Conservation (phyloP, 2,797 vertebrate species). For the Tachyglossus aculeatus region DNA sequence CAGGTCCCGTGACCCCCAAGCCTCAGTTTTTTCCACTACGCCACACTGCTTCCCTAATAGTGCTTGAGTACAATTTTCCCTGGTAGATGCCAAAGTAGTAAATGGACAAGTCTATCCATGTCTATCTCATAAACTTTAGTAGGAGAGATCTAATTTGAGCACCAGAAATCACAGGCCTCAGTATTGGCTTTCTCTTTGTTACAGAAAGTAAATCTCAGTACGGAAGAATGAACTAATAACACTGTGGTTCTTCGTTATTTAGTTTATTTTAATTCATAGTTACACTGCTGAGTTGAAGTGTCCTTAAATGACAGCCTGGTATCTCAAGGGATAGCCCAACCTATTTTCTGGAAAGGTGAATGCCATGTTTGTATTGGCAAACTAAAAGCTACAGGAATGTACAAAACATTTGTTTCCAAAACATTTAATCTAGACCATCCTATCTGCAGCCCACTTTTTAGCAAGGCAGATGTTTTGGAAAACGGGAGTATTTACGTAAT, state of each 20-base stretch:
- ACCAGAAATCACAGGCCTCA: neutral
- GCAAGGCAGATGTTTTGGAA: neutral
- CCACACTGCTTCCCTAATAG: too few relatives aligned
- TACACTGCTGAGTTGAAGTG: neutral
- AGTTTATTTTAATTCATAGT: constrained; percentile 1
- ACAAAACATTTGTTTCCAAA: neutral
- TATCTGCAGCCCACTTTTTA: neutral
- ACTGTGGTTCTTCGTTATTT: neutral
- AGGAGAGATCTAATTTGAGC: neutral
- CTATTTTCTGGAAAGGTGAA: neutral
- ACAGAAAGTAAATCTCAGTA: neutral
- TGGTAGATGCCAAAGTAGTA: neutral
- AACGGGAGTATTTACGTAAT: constrained; percentile 3
- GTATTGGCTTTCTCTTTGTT: constrained; percentile 4
- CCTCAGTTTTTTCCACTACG: too few relatives aligned
- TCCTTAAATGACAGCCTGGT: constrained; percentile 2
- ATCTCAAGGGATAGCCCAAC: neutral
- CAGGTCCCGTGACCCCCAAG: too few relatives aligned
- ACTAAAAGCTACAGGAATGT: neutral
- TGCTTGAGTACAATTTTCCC: too few relatives aligned
- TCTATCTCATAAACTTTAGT: neutral
- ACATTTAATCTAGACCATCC: neutral
- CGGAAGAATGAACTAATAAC: neutral
- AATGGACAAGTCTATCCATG: neutral
- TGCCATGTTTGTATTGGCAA: neutral